Conservation (phyloP, 2,888 invertebrate species). For the Lasioglossum leucozonium region DNA sequence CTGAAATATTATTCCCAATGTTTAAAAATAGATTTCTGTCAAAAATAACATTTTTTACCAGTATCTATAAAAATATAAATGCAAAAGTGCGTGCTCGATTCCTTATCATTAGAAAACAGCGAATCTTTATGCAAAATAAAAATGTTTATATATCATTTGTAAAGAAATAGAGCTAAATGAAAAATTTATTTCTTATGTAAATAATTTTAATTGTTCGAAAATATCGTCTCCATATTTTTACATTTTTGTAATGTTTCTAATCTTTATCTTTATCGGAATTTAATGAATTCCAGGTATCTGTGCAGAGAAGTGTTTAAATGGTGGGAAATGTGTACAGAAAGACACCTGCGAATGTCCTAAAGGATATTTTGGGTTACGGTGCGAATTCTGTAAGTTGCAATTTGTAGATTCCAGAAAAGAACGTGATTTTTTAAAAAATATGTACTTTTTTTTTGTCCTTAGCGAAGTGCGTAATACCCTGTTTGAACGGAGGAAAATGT, state of each 20-base stretch:
- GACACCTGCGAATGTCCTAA: constrained; percentile 96
- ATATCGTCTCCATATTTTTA: too few species aligned
- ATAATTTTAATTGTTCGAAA: neutral
- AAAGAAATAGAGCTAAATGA: neutral
- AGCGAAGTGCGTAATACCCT: constrained; percentile 96
- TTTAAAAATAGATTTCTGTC: neutral
- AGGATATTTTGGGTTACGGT: constrained; percentile 95
- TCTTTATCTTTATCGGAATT: neutral
- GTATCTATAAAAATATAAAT: too few species aligned
- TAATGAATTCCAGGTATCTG: constrained; percentile 91
- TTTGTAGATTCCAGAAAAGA: neutral
- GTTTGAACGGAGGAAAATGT: constrained; percentile 95
- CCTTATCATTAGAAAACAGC: neutral
- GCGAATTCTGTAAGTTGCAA: constrained; percentile 93
- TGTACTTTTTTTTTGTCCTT: constrained; percentile 65
- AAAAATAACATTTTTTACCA: neutral
- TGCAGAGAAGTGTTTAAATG: constrained; percentile 95
- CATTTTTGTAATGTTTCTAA: neutral
- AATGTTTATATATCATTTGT: neutral
- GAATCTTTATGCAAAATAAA: neutral
- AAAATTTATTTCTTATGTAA: neutral
- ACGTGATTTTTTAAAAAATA: neutral
- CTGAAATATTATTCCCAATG: neutral
- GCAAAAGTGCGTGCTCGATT: too few species aligned
- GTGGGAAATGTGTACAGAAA: constrained; percentile 97